A percentile compares a stretch with the other conserved stretches of the same genome.
phyloP scores from a whole-genome alignment of 1,140 invertebrate genomes.

The Heliconius melpomene region DNA sequence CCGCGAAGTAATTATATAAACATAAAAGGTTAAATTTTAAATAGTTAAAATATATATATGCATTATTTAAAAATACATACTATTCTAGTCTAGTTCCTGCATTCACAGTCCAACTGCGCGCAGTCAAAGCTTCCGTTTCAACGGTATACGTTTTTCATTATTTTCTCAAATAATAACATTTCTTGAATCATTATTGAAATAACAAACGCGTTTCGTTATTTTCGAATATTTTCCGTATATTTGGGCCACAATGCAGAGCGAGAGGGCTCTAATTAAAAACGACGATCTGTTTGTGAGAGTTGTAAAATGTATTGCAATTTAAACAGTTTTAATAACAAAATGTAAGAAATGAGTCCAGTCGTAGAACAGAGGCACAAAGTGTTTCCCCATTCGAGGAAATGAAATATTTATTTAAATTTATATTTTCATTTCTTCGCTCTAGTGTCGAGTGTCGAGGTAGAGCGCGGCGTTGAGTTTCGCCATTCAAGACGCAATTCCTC shows the following conservation, averaged over 20 bases:
- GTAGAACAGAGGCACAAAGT: no score
- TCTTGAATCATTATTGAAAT: conserved; percentile 13
- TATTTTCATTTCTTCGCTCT: no score
- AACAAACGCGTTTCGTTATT: conserved; percentile 13
- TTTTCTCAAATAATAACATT: background rate
- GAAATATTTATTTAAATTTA: no score
- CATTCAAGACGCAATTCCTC: no score
- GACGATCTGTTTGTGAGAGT: background rate
- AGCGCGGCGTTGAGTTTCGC: no score
- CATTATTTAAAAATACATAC: background rate
- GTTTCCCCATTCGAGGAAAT: no score
- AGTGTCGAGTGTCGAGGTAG: no score
- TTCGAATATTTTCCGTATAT: background rate
- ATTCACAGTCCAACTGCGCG: background rate
- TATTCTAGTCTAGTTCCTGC: background rate
- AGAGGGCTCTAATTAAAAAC: background rate
- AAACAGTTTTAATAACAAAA: background rate
- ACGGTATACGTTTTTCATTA: background rate
- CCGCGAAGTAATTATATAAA: no score
- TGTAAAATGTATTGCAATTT: background rate
- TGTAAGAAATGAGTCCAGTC: background rate
- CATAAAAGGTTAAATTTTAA: no score
- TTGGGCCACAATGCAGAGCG: background rate
- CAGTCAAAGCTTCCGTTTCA: background rate
- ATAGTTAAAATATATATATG: background rate